Base-by-base conservation (phyloP, 2,888 invertebrate genomes). In the Oeneis ivallda region DNA sequence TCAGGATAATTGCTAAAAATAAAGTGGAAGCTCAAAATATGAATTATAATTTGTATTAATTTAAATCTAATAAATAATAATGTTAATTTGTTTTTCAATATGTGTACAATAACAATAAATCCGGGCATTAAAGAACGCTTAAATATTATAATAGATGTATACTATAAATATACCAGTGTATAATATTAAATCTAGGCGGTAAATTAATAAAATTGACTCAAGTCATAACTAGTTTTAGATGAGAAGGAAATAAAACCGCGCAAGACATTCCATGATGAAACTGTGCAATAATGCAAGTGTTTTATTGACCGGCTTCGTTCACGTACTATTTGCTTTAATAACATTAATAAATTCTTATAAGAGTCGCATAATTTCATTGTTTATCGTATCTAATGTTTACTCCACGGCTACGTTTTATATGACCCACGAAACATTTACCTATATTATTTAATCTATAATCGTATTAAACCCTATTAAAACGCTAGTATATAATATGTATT, bases 241-340 rank as follows among this genome's bases (percentile, higher is more conserved):
- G 83, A 84, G 75, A 80, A 82, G 85, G 86, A 88, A 85, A 81
- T 80, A 74, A 75, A 73, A 77, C 71, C 77, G 75, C 78, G 76
- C 74, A 76, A 80, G 74, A 78, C 85, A 86, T 87, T 85, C 81
- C 81, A 79, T 81, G 81, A 82, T 81, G 81, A 83, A 80, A 79
- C 76, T 75, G 78, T 77, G 81, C 79, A 79, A 81, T 86, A 86
- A 85, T 79, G 77, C 77, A 73, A 78, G 71, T 79, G 59, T 70
- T 73, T 75, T 75, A 75, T 71, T 60, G 62, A 62, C 67, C 52
- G 65, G 39, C 64, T 56, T 67, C 54, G 43, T 50, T 59, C 41
- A 59, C 34, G 45, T 60, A 47, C 53, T 65, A 63, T 66, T 66
- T 62, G 62, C 45, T 67, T 64, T 66, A 66, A 62, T 65, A 63